phyloP scores from a whole-genome alignment of 2,888 invertebrate genomes.

The Dusona sp. region DNA sequence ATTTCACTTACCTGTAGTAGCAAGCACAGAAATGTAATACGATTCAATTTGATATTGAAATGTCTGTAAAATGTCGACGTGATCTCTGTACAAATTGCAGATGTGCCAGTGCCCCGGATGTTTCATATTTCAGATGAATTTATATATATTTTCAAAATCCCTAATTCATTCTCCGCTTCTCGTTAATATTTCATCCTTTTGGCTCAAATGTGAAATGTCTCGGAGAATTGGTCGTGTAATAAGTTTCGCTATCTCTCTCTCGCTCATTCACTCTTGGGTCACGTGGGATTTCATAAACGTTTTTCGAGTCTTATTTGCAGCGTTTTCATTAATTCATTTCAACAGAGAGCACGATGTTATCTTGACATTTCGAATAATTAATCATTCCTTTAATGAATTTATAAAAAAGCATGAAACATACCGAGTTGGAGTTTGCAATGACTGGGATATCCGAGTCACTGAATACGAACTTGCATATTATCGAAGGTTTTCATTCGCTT shows the following conservation, averaged over 20 bases:
- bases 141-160: not conserved
- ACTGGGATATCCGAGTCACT: not conserved
- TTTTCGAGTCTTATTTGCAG: not conserved
- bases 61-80: not conserved
- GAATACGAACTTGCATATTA: not conserved
- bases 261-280: not conserved
- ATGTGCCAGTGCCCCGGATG: not conserved
- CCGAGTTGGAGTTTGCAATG: not conserved
- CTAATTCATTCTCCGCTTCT: not conserved
- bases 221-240: not conserved
- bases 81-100: not conserved
- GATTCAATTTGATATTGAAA: not conserved
- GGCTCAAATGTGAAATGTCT: not conserved
- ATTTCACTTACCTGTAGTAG: not conserved
- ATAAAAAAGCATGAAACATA: not conserved
- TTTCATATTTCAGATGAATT: not conserved
- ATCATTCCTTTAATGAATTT: not conserved
- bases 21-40: not conserved
- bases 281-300: not conserved
- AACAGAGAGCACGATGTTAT: too few relatives aligned
- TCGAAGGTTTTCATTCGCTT: not conserved
- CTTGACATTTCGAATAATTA: not conserved
- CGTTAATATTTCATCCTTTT: not conserved
- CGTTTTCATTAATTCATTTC: not conserved
- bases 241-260: not conserved